Base-by-base conservation (phyloP, 2,113 vertebrate species). In the Sinocyclocheilus grahami region DNA sequence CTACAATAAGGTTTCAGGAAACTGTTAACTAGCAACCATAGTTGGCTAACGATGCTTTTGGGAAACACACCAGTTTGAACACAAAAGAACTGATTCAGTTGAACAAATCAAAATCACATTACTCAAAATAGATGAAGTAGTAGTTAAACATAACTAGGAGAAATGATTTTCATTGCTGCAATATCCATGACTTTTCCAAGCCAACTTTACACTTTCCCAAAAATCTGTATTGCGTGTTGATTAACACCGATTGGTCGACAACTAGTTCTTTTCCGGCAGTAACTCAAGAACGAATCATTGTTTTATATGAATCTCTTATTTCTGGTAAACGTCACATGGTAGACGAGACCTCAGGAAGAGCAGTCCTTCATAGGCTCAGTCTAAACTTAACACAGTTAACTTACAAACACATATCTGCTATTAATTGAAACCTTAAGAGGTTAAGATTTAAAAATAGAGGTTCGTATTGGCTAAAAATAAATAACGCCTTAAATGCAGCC, bases 351-450 rank as follows among this genome's bases (percentile, higher is more conserved):
- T 81, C 60, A 30, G 79, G 79, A 48, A n/a, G 37, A 27, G 37
- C n/a, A 30, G 77, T n/a, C 60, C 37, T 9, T 81, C 79, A 81
- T 81, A 42, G 60, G 60, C 60, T 81, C 60, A 3, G 79, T 65
- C 79, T 46, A 24, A 81, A 63, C 79, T 46, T 16, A 81, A 63
- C 14, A 81, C 58, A n/a, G 27, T 58, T 78, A 30, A 58, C 22
- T 10, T 62, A 62, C 18, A 81, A 63, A 81, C 79, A 62, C 33
- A 30, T 5, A 46, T 81, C 33, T 20, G 18, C 12, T 5, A 37
- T 30, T 10, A 60, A 24, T 10, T 80, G 33, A 42, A 63, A 24
- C 24, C 18, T 58, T 22, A 78, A 60, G 30, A 39, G 55, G 37
- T 14, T 63, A 81, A 3, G 78, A 65, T 27, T 46, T 13, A 81